Base-by-base conservation (phyloP, 2,797 vertebrate species). In the Poeciliopsis gracilis region DNA sequence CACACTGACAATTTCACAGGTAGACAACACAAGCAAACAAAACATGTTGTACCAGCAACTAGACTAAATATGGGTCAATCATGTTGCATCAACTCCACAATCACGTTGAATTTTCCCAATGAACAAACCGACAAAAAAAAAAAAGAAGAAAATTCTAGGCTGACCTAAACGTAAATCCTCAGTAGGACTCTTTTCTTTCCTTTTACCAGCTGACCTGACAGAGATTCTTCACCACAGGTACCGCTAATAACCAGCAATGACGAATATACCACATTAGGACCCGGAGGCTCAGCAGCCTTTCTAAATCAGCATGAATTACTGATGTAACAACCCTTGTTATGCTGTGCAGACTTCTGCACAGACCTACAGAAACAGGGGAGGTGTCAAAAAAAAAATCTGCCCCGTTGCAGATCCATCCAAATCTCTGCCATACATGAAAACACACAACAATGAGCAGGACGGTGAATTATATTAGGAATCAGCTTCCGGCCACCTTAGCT, bases 271-370 rank as follows among this genome's bases (percentile, higher is more conserved):
- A 76, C 15, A 76, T 76, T 8, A 66, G 30, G 59, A 66, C 10
- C 74, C 47, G 74, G 45, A 76, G 45, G 57, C 73, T 61, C 75
- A 63, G 57, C 79, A 76, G 45, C 55, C 46, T 53, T 59, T 72
- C 38, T 72, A 33, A 80, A 38, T 72, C 18, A 76, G 43, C 12
- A 18, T 61, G n/a, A 47, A 45, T 80, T 63, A 76, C 61, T 63
- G 61, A 36, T 63, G 61, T 36, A 63, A 36, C 33, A 63, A 63
- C 30, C 30, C 33, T 20, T n/a, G 43, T 59, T 46, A 47, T 43
- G 30, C 28, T 70, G 51, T 72, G 36, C 38, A 74, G 47, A 67
- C 43, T 74, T 55, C 61, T 13, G 20, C 66, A 43, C 47, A 55
- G 47, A 67, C 51, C 16, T 41, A 51, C 47, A 28, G 63, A n/a